Base-by-base conservation (phyloP, 2,888 invertebrate species). In the Candidula unifasciata region DNA sequence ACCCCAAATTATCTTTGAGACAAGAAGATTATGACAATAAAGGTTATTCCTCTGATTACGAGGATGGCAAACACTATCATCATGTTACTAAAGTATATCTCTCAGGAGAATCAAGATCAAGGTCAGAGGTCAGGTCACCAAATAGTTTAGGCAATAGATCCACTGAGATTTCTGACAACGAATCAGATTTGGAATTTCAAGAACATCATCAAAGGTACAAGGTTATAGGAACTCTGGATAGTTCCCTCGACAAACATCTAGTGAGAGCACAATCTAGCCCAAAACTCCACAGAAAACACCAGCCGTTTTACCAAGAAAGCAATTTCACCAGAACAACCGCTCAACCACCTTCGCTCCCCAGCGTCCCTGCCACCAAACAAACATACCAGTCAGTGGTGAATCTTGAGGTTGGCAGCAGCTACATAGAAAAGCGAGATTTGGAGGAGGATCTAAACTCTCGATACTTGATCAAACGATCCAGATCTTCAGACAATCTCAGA, bases 81-180 rank as follows among this genome's bases (percentile, higher is more conserved):
- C 76, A 84, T 16, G 84, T 85, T 0, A 84, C 81, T 30, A 74
- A 80, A n/a, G 84, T 87, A n/a, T 66, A 82, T 21, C 27, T 85
- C 52, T 27, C 71, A n/a, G 79, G 84, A 24, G 81, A 80, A 35
- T n/a, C 66, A 10, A 74, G 69, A 68, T 68, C 81, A 66, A 52
- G 83, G 27, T 83, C 60, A 24, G 5, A 30, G 13, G 71, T 35
- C 37, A 71, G 37, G 21, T 37, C 71, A 10, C 24, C n/a, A 21
- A 37, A 37, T 37, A 37, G 37, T 71, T 24, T 21, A 71, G 37
- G 37, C 1, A 37, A 57, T 2, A 60, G 60, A 21, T 77, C 76
- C 30, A 57, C 57, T 16, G 60, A 60, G 37, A 5, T 64, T 35
- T 64, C 60, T n/a, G 64, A 64, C n/a, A 52, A 52, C n/a, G 83